Conservation (phyloP, 2,113 vertebrate genomes). For the Columba livia region DNA sequence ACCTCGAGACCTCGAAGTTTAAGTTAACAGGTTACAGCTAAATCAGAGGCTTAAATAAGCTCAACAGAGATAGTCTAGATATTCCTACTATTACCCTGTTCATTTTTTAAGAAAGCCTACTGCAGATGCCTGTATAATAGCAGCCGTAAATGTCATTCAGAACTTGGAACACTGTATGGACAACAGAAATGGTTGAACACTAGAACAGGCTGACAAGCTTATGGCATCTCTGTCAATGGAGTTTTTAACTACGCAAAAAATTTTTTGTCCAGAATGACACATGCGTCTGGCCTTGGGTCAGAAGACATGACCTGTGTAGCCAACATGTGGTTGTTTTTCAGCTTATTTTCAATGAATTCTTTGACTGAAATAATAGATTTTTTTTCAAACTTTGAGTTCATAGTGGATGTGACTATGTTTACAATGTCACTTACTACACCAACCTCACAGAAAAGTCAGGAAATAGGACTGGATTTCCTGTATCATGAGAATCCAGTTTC, state of each 20-base stretch:
- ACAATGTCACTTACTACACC: neutral
- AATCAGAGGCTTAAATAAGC: neutral
- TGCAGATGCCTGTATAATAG: neutral
- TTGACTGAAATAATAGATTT: neutral
- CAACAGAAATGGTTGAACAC: neutral
- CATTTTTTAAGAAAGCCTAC: neutral
- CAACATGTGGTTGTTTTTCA: neutral
- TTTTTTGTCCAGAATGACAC: neutral
- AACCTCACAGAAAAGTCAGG: neutral
- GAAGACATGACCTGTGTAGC: neutral
- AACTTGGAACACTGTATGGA: neutral
- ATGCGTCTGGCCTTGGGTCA: rapidly evolving
- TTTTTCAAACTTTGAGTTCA: neutral
- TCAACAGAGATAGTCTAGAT: neutral
- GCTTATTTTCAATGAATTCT: neutral
- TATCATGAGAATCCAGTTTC: neutral
- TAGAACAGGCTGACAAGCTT: neutral
- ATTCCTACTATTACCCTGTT: neutral
- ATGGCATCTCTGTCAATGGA: neutral
- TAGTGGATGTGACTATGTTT: neutral
- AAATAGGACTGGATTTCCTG: neutral
- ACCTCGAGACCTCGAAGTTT: neutral
- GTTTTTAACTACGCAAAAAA: neutral
- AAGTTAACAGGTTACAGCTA: neutral
- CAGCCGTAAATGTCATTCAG: neutral